Evolutionary conservation across 2,113 vertebrate genomes (phyloP), one percentile per base, ranked within the genome.

Genomic region (Mirza zaza): DNA sequence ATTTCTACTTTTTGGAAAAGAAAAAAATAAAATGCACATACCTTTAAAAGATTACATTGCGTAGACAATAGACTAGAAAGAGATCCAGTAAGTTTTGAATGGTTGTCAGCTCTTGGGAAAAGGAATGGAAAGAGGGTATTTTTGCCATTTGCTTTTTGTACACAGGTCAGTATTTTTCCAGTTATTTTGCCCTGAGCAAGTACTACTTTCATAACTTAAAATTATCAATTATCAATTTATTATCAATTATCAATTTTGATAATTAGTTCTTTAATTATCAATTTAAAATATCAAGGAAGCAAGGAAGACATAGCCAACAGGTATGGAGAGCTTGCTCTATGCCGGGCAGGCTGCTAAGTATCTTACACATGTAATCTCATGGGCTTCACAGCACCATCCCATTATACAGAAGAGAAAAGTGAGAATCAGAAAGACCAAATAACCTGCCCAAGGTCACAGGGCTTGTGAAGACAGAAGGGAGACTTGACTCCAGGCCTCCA

Each of bases 331-430:
- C 8, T 23, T 20, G 59, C 8, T 83, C 2, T 29, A 2, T 48
- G 12, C n/a, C 0, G 2, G 6, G 20, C 39, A 67, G 55, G 20
- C 68, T 18, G 15, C 50, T 55, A 21, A 55, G 1, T 14, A 2
- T 9, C 36, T 45, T 23, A 0, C 2, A 3, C 1, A 13, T 5
- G 0, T 15, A 7, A 39, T 3, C 39, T 52, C 1, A 0, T 3
- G 5, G 32, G 45, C 39, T 3, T 21, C 4, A 12, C 32, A 15
- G 15, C 21, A 36, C 55, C n/a, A n/a, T 17, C 18, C 59, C 29
- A 5, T 25, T 36, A 82, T 14, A 23, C 3, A 21, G 50, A 63
- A 9, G 59, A 42, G 36, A 34, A 39, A 25, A 32, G 10, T 5
- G 17, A 75, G 23, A 65, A 52, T 5, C 55, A 61, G 12, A 50